phyloP scores from a whole-genome alignment of 2,797 vertebrate genomes.

The Myioborus miniatus region DNA sequence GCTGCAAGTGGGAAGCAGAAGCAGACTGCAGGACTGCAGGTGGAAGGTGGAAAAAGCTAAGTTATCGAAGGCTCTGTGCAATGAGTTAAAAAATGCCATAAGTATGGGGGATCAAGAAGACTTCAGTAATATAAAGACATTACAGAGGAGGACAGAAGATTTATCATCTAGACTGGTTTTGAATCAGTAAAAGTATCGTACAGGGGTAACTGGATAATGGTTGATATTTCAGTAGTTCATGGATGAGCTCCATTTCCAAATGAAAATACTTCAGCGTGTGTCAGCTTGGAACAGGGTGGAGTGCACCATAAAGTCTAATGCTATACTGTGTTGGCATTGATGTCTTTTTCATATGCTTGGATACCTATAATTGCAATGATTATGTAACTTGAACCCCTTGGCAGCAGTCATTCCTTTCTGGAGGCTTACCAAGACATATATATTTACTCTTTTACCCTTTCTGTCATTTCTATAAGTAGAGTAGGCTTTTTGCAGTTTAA shows the following conservation, averaged over 20 bases:
- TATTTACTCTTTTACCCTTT: not conserved
- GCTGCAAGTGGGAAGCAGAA: not conserved
- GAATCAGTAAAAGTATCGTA: not conserved
- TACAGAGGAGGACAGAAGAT: not conserved
- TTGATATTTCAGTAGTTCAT: not conserved
- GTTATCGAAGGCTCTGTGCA: not conserved
- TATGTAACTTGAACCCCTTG: not conserved
- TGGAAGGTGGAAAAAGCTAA: not conserved
- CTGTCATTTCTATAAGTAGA: not conserved
- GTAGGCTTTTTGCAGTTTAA: not conserved
- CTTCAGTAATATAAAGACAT: not conserved
- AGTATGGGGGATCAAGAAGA: not conserved
- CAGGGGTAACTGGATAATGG: not conserved
- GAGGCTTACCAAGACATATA: not conserved
- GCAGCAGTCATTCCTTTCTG: not conserved
- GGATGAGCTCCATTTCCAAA: not conserved
- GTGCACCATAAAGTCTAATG: not conserved
- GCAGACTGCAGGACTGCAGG: not conserved
- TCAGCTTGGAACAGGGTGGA: not conserved
- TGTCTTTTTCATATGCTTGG: not conserved
- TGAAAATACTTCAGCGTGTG: not conserved
- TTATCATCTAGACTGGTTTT: not conserved
- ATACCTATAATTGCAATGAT: not conserved
- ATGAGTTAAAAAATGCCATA: not conserved
- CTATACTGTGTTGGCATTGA: not conserved